A percentile compares a stretch with the other conserved stretches of the same genome.
phyloP scores from a whole-genome alignment of 2,797 vertebrate species.

The Microchirus variegatus region DNA sequence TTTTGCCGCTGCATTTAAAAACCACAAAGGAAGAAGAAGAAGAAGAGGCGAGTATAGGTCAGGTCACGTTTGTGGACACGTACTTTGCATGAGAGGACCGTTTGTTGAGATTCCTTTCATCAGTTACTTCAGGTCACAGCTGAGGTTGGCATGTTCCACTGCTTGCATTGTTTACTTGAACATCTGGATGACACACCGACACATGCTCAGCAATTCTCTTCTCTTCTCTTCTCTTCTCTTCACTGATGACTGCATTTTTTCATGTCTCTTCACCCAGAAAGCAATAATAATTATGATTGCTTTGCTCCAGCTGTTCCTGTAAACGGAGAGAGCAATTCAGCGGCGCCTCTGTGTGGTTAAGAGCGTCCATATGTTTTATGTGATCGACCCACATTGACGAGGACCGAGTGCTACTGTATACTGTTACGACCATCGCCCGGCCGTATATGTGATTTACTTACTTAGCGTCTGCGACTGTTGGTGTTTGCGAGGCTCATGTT shows the following conservation, averaged over 20 bases:
- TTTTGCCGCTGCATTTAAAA: not conserved
- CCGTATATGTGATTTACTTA: conserved; percentile 4
- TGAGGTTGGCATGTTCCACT: conserved; percentile 25
- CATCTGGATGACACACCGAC: conserved; percentile 68
- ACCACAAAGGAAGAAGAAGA: not conserved
- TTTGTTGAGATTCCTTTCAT: conserved; percentile 26
- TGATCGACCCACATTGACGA: not conserved
- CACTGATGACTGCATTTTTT: too few relatives aligned
- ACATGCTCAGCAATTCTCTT: conserved; percentile 17
- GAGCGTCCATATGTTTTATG: not conserved
- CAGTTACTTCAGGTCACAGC: conserved; percentile 32
- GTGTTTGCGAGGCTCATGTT: not conserved
- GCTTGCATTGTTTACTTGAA: conserved; percentile 57
- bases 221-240: conserved; percentile 7
- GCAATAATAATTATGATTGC: not conserved
- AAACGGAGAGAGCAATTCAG: not conserved
- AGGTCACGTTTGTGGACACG: conserved; percentile 6
- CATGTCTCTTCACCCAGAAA: conserved; percentile 4
- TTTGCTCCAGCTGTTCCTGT: not conserved
- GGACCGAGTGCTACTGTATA: not conserved
- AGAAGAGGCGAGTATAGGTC: too few relatives aligned
- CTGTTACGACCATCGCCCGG: not conserved
- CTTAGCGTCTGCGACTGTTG: not conserved
- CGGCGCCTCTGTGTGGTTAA: not conserved
- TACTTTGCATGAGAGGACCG: conserved; percentile 10